phyloP scores from a whole-genome alignment of 2,888 invertebrate genomes.

The Clitarchus hookeri region DNA sequence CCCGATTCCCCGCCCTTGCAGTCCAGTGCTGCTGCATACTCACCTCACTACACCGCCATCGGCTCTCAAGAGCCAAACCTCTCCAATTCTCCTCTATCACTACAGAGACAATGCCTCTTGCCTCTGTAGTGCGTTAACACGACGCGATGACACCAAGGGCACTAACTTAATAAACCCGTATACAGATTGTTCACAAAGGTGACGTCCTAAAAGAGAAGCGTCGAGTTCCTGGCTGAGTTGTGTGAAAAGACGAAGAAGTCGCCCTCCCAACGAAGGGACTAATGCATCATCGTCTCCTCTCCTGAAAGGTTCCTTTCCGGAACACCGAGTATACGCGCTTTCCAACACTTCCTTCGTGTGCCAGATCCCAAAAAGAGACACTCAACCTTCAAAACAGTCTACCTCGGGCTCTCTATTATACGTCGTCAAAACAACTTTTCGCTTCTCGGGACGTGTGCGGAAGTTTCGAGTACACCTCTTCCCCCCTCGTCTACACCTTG shows the following conservation, averaged over 20 bases:
- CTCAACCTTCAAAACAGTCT: constrained; percentile 10
- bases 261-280: not conserved
- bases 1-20: no score
- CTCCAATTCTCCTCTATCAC: no score
- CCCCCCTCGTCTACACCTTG: not conserved
- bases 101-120: no score
- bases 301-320: not conserved
- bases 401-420: not conserved
- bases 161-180: not conserved
- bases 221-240: not conserved
- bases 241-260: not conserved
- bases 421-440: constrained; percentile 14
- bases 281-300: not conserved
- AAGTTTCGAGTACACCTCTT: not conserved
- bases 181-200: not conserved
- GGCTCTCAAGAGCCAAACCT: no score
- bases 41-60: no score
- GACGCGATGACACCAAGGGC: no score
- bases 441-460: not conserved
- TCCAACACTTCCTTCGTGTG: not conserved
- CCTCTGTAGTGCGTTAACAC: no score
- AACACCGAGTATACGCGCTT: not conserved
- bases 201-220: not conserved
- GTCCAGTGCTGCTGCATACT: no score
- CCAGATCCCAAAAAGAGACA: not conserved